A percentile compares a stretch with the other conserved stretches of the same genome.
Evolutionary conservation across 2,888 invertebrate species (phyloP).

Genomic region (Caenorhabditis sp.): DNA sequence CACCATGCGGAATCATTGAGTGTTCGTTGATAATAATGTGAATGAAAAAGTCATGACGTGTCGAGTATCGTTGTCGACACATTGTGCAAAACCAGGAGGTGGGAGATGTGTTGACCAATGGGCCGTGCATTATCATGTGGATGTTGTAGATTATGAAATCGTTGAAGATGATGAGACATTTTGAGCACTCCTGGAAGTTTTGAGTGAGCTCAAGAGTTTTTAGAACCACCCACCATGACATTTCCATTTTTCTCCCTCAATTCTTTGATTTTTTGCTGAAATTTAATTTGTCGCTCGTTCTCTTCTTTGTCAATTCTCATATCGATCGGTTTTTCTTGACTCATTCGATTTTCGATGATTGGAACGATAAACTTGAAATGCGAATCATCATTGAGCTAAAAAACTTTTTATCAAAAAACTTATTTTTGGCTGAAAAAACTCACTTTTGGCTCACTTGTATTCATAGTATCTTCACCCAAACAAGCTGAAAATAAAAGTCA

Average conservation of each 20-base stretch:
- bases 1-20: slow-evolving; percentile 18
- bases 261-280: slow-evolving; percentile 11
- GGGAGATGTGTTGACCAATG: no score
- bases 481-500: background rate
- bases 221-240: slow-evolving; percentile 9
- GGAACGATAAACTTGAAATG: background rate
- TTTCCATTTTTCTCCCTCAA: background rate
- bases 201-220: no score
- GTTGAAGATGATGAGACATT: slow-evolving; percentile 24
- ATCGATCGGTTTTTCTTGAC: slow-evolving; percentile 11
- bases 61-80: slow-evolving; percentile 13
- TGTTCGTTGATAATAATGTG: slow-evolving; percentile 15
- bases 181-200: slow-evolving; percentile 14
- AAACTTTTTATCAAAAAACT: no score
- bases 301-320: slow-evolving; percentile 17
- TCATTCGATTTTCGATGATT: background rate
- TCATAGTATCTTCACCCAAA: background rate
- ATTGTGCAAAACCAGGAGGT: slow-evolving; percentile 12
- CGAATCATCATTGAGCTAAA: background rate
- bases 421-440: no score
- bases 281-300: slow-evolving; percentile 4
- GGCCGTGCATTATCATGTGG: slow-evolving; percentile 29
- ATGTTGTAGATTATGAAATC: slow-evolving; percentile 23
- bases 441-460: background rate
- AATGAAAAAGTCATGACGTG: slow-evolving; percentile 16